phyloP scores from a whole-genome alignment of 2,113 vertebrate species.

The Phyllopteryx taeniolatus region DNA sequence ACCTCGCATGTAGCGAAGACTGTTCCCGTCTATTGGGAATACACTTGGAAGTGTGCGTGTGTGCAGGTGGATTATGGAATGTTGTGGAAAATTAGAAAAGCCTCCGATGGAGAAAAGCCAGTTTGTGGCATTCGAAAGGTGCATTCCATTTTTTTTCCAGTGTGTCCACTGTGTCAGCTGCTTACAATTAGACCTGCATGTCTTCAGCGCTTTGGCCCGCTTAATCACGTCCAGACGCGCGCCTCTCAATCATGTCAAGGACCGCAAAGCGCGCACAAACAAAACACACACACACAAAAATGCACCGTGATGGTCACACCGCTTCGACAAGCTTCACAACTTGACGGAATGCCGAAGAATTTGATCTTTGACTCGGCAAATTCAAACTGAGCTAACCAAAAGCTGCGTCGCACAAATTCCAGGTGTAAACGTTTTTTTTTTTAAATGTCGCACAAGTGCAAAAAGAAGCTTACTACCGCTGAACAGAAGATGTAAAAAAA shows the following conservation, averaged over 20 bases:
- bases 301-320: slow-evolving; percentile 3
- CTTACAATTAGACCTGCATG: slow-evolving; percentile 58
- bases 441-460: neutral
- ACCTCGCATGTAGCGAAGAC: slow-evolving; percentile 15
- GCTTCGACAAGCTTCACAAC: neutral
- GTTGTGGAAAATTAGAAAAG: slow-evolving; percentile 60
- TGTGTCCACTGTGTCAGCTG: slow-evolving; percentile 46
- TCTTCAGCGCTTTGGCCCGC: slow-evolving; percentile 28
- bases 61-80: slow-evolving; percentile 56
- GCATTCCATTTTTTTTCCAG: slow-evolving; percentile 39
- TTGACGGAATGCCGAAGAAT: neutral
- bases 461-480: neutral
- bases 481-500: neutral
- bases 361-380: neutral
- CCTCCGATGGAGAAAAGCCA: slow-evolving; percentile 35
- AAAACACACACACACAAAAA: slow-evolving; percentile 1
- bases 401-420: neutral
- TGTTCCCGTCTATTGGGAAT: neutral
- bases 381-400: neutral
- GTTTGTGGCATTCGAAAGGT: slow-evolving; percentile 46
- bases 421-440: neutral
- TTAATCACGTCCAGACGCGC: slow-evolving; percentile 26
- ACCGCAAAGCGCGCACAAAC: neutral
- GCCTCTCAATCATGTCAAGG: slow-evolving; percentile 18
- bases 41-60: neutral